These are phyloP conservation scores for Lasioglossum baleicum DNA, from an alignment of 1,140 invertebrate genomes.

Conservation along the genomic window DNA sequence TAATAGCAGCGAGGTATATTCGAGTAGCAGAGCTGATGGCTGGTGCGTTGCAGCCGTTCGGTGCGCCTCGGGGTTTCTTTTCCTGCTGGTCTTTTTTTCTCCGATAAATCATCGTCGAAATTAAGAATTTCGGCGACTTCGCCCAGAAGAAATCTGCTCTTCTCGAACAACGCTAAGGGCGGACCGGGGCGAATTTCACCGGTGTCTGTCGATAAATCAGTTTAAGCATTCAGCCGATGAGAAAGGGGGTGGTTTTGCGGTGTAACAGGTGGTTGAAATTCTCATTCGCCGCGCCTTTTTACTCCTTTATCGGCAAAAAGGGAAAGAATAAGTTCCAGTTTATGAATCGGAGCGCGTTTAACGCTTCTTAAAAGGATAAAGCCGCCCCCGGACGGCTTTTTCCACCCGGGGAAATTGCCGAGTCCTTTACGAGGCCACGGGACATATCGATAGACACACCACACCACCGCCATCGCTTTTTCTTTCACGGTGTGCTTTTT, in stretches of 20 bases:
- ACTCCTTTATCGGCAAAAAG: conserved; percentile 75
- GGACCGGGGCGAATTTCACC: conserved; percentile 57
- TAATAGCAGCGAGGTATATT: background rate
- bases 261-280: conserved; percentile 78
- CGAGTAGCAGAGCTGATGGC: background rate
- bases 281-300: conserved; percentile 74
- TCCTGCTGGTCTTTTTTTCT: background rate
- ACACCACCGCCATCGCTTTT: background rate
- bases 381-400: conserved; percentile 62
- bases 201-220: conserved; percentile 76
- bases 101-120: conserved; percentile 32
- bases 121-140: conserved; percentile 31
- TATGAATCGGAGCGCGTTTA: conserved; percentile 74
- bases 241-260: conserved; percentile 70
- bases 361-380: conserved; percentile 76
- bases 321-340: conserved; percentile 74
- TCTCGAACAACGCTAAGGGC: conserved; percentile 54
- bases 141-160: background rate
- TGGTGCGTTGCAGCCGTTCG: background rate
- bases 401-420: conserved; percentile 61
- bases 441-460: conserved; percentile 40
- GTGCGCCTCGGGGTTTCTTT: background rate
- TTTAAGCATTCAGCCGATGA: conserved; percentile 71
- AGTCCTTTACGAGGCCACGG: conserved; percentile 52
- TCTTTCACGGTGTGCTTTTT: background rate